Evolutionary conservation across 1,140 invertebrate species (phyloP).

Genomic region (Archivesica marissinica): DNA sequence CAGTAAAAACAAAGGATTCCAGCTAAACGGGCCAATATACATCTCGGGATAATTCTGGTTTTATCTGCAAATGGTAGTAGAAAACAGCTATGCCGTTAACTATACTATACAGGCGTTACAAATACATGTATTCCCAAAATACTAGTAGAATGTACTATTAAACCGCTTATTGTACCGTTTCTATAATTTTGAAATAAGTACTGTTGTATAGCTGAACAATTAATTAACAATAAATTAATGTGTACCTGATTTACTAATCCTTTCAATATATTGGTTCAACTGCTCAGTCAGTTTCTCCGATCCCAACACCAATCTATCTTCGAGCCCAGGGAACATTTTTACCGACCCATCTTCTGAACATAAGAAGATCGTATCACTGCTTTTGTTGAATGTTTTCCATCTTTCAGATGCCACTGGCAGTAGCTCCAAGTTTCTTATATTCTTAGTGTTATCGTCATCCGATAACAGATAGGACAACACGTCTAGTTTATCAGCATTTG

Average conservation of each 20-base stretch:
- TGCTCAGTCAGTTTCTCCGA: neutral
- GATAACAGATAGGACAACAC: constrained; percentile 15
- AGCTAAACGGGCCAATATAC: no score
- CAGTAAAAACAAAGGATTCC: no score
- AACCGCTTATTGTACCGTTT: no score
- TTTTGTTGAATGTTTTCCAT: constrained; percentile 20
- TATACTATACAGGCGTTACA: no score
- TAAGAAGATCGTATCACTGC: neutral
- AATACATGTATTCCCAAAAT: no score
- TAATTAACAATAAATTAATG: no score
- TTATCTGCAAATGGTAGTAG: no score
- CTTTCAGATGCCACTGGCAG: constrained; percentile 31
- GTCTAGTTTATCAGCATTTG: neutral
- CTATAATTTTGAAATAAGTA: no score
- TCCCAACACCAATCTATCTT: neutral
- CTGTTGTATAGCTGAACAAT: no score
- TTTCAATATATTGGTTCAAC: neutral
- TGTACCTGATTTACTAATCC: neutral
- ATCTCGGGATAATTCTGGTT: no score
- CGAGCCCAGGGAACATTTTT: neutral
- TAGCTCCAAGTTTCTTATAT: constrained; percentile 15
- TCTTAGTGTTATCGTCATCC: neutral
- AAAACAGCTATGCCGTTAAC: no score
- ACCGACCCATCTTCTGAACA: constrained; percentile 11
- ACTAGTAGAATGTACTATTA: no score